These are phyloP conservation scores for Redunca redunca DNA, from an alignment of 2,113 vertebrate genomes.

Conservation along the genomic window DNA sequence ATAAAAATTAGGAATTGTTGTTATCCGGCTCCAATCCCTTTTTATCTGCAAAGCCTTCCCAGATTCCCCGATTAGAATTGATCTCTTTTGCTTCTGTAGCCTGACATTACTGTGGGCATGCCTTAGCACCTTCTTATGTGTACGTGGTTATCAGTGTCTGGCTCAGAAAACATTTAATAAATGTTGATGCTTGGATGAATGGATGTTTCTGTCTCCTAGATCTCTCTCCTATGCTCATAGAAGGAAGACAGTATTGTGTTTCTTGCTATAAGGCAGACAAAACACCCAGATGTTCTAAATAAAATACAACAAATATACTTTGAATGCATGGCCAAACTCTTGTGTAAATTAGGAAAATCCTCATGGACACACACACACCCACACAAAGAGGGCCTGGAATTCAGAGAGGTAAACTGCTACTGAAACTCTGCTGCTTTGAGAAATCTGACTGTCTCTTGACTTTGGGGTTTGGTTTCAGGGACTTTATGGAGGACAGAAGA, in stretches of 20 bases:
- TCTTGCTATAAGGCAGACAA: neutral
- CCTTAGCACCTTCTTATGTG: neutral
- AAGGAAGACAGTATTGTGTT: neutral
- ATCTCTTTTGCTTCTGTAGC: neutral
- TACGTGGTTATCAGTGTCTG: neutral
- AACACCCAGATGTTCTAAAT: neutral
- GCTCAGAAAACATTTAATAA: neutral
- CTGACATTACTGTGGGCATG: neutral
- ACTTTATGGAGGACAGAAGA: neutral
- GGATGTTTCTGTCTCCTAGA: neutral
- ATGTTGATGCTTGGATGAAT: neutral
- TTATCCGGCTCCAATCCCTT: neutral
- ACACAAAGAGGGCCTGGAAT: neutral
- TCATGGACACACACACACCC: neutral
- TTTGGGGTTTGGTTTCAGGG: neutral
- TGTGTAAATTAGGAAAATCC: neutral
- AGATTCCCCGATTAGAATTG: neutral
- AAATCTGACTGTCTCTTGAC: neutral
- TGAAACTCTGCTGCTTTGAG: neutral
- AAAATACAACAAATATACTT: neutral
- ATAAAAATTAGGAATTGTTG: neutral
- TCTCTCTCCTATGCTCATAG: neutral
- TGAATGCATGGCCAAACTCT: neutral
- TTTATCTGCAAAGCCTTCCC: neutral
- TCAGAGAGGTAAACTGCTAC: neutral